Base-by-base conservation (phyloP, 2,797 vertebrate genomes). In the Hyperoplus immaculatus region DNA sequence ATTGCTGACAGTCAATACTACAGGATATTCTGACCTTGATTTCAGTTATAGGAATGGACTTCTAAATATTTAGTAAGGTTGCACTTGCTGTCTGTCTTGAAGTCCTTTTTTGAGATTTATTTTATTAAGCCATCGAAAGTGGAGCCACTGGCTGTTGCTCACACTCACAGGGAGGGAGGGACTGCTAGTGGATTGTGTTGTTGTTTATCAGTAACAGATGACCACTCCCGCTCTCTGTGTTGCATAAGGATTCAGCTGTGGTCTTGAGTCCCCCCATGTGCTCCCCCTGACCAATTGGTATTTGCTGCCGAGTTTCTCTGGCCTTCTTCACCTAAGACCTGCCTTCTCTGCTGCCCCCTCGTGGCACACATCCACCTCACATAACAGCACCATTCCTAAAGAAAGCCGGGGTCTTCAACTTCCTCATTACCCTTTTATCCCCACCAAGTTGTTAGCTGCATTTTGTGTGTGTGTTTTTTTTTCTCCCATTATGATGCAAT, bases 131-230 rank as follows among this genome's bases (percentile, higher is more conserved):
- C 78, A 80, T 82, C 47, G 75, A 53, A 84, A 39, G 61, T 73
- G 51, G 64, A 60, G 57, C 39, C 39, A 36, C 65, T 60, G 45
- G 47, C 62, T 29, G 53, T 45, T 51, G 39, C 47, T 59, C 66
- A 14, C 56, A 29, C 29, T 29, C 29, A 29, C 29, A 29, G 29
- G 29, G 29, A 29, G 29, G 3, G 29, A 18, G 79, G 56, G 69
- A 82, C 61, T 61, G 74, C 61, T 61, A 75, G 59, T 73, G 80
- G 62, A 68, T 39, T 78, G 29, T 29, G 29, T 77, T 45, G 29
- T 87, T 65, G 69, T 80, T 76, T 87, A 86, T 89, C 29, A 59
- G 63, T 61, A 87, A 71, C 92, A 97, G 96, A 89, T 97, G 79
- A 97, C 95, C 90, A 78, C 88, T 88, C 88, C 89, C 85, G 82